Evolutionary conservation across 2,888 invertebrate genomes (phyloP), one percentile per base, ranked within the genome.

Genomic region (Epinotia bilunana): DNA sequence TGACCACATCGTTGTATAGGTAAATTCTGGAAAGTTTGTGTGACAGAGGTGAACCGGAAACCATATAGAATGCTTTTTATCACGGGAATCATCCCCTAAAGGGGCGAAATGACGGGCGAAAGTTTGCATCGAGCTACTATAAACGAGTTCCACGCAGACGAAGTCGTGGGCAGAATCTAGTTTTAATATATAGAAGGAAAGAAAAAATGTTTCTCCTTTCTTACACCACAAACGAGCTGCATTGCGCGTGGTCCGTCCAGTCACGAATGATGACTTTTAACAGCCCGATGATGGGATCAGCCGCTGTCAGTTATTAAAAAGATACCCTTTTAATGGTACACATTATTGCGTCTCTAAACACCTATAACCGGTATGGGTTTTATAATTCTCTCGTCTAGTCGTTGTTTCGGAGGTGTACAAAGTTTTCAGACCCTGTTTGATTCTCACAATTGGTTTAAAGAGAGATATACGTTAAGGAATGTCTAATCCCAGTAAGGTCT

Each of bases 211-310:
- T 39, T 39, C 7, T 39, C 20, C 55, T 39, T 9, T 39, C 9
- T 80, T 83, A 76, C 2, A 78, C 86, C 85, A 82, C 72, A 77
- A 74, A 0, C 28, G 55, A 82, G 80, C 82, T 83, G 84, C 84
- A 86, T 85, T 86, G 88, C 88, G 86, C 84, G 81, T 83, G 78
- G 72, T 78, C 46, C 18, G 77, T 77, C 80, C 77, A 84, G 86
- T 87, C 88, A 88, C 87, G 87, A 87, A 81, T 84, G 87, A 87
- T 87, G 88, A 84, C 85, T 88, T 84, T 87, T 87, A 88, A 88
- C 89, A 87, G 83, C 82, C 77, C 78, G 79, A 79, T 83, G 83
- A 83, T 83, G 80, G 80, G 80, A 80, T 83, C 83, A 79, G 67
- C 20, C 39, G 63, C 71, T 72, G 74, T 71, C 75, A 57, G 65